Evolutionary conservation across 2,888 invertebrate species (phyloP).

Genomic region (Drosophila buzzatii): DNA sequence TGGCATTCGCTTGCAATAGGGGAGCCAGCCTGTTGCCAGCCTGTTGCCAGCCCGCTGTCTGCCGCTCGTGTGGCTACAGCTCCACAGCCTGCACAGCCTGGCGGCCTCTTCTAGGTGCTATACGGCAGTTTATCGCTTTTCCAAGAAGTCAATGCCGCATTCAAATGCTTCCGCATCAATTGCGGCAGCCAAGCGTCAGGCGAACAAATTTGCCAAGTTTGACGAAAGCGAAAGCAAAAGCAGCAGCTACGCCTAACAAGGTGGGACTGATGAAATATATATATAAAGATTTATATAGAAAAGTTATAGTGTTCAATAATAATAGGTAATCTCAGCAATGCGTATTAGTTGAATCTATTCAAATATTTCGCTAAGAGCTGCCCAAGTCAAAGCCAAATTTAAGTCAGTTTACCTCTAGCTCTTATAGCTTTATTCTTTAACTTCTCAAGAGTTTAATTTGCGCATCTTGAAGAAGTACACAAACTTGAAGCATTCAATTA

Average conservation of each 20-base stretch:
- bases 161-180: slow-evolving; percentile 77
- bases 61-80: background rate
- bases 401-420: background rate
- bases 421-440: background rate
- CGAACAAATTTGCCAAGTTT: slow-evolving; percentile 12
- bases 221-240: slow-evolving; percentile 5
- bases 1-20: slow-evolving; percentile 60
- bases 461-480: background rate
- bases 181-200: slow-evolving; percentile 20
- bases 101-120: slow-evolving; percentile 60
- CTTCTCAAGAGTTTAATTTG: background rate
- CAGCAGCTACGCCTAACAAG: background rate
- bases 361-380: background rate
- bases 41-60: slow-evolving; percentile 21
- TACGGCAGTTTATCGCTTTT: slow-evolving; percentile 72
- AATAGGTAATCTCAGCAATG: background rate
- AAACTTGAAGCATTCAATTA: background rate
- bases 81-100: slow-evolving; percentile 1
- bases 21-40: slow-evolving; percentile 15
- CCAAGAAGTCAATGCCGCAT: slow-evolving; percentile 65
- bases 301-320: background rate
- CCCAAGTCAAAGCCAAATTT: background rate
- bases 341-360: background rate
- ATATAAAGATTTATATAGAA: background rate
- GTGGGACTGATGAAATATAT: background rate